phyloP scores from a whole-genome alignment of 1,140 invertebrate species.

The Chrysoperla carnea region DNA sequence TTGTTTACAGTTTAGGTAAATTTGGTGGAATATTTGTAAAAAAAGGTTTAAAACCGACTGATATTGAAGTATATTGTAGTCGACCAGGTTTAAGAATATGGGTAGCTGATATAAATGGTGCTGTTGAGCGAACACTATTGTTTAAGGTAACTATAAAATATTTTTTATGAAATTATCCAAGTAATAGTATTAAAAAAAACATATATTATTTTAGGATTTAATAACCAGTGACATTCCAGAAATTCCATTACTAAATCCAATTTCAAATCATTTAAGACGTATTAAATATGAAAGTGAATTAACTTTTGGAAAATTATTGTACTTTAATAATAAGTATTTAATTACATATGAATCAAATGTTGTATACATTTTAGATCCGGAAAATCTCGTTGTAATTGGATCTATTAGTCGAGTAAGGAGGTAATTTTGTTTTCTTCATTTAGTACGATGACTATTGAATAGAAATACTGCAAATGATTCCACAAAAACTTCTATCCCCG shows the following conservation, averaged over 20 bases:
- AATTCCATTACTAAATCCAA: constrained; percentile 48
- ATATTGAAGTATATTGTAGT: constrained; percentile 46
- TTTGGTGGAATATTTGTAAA: constrained; percentile 44
- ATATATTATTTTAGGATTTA: constrained; percentile 27
- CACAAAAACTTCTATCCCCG: too few relatives aligned
- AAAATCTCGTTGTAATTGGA: constrained; percentile 31
- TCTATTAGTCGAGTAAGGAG: constrained; percentile 24
- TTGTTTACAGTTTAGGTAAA: constrained; percentile 35
- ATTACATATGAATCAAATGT: constrained; percentile 52
- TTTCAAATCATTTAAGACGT: constrained; percentile 27
- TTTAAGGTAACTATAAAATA: constrained; percentile 44
- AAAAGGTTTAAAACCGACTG: constrained; percentile 29
- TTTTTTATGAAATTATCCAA: background rate
- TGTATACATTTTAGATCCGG: constrained; percentile 58
- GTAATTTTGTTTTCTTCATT: constrained; percentile 5
- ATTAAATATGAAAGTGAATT: constrained; percentile 28
- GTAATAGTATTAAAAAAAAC: background rate
- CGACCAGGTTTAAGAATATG: constrained; percentile 65
- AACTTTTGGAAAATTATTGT: constrained; percentile 46
- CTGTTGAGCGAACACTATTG: constrained; percentile 67
- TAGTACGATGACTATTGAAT: too few relatives aligned
- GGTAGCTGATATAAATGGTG: constrained; percentile 54
- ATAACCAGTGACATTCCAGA: constrained; percentile 36
- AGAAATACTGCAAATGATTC: too few relatives aligned
- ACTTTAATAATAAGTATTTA: constrained; percentile 50